These are phyloP conservation scores for Larimichthys polyactis DNA, from an alignment of 2,113 vertebrate genomes.

Conservation along the genomic window DNA sequence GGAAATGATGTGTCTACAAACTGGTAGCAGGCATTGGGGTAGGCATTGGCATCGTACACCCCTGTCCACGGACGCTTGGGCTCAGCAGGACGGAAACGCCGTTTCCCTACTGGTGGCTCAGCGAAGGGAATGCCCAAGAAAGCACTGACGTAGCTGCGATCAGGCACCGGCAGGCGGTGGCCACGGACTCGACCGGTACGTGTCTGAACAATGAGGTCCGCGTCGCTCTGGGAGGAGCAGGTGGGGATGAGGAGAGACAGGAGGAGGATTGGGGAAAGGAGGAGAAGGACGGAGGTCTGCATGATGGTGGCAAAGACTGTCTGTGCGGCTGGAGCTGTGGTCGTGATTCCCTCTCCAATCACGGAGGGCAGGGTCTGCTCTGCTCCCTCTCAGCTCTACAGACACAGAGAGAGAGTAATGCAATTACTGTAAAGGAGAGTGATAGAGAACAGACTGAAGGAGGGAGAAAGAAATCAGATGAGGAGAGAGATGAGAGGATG, in stretches of 20 bases:
- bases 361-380: slow-evolving; percentile 44
- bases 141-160: slow-evolving; percentile 82
- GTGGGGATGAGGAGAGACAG: slow-evolving; percentile 57
- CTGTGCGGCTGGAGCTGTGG: slow-evolving; percentile 28
- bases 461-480: slow-evolving; percentile 40
- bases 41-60: slow-evolving; percentile 81
- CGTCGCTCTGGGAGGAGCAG: slow-evolving; percentile 77
- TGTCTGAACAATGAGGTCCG: slow-evolving; percentile 84
- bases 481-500: slow-evolving; percentile 9
- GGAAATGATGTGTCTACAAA: slow-evolving; percentile 89
- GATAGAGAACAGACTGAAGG: slow-evolving; percentile 41
- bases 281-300: slow-evolving; percentile 59
- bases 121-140: slow-evolving; percentile 93
- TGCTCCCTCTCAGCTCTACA: slow-evolving; percentile 70
- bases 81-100: slow-evolving; percentile 88
- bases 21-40: slow-evolving; percentile 90
- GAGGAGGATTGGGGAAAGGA: slow-evolving; percentile 65
- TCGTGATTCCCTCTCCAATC: slow-evolving; percentile 39
- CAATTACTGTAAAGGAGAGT: slow-evolving; percentile 46
- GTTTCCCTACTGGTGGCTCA: slow-evolving; percentile 87
- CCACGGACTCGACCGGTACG: slow-evolving; percentile 85
- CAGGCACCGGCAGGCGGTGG: slow-evolving; percentile 74
- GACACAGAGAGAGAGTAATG: slow-evolving; percentile 25
- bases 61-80: slow-evolving; percentile 86
- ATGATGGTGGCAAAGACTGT: slow-evolving; percentile 56